Base-by-base conservation (phyloP, 2,113 vertebrate species). In the Melanerpes formicivorus region DNA sequence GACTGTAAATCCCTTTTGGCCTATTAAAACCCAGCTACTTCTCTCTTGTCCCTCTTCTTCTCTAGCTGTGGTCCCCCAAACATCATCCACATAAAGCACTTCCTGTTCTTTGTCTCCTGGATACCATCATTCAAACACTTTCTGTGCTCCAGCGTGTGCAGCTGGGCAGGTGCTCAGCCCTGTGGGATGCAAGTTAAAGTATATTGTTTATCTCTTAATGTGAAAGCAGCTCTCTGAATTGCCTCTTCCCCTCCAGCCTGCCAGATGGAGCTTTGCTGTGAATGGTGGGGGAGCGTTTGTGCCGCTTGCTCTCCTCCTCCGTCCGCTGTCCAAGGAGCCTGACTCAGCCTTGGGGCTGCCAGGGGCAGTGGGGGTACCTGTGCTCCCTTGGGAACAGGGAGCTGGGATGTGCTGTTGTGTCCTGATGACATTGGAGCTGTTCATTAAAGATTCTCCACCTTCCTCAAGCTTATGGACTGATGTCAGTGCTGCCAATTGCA, bases 141-240 rank as follows among this genome's bases (percentile, higher is more conserved):
- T 66, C 32, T 32, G 90, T 65, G 44, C 4, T 4, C 2, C 5
- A 88, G 69, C 2, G 1, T 65, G 63, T 92, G 67, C 50, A 79
- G 78, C 79, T 52, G 37, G 82, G 48, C 92, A 95, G 93, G 88
- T 95, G 93, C 80, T 95, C 0, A 0, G 80, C 90, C 76, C 88
- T 90, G 95, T 80, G 86, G 88, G 93, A 50, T 69, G 66, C 83
- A 52, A 72, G 17, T 80, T 80, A 86, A 95, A 76, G 78, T 84
- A 60, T 88, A 64, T 54, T 44, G 6, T 78, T 88, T 64, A 32
- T 86, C 37, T 86, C 93, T 84, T 74, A 90, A 91, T 75, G 76
- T 90, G 95, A 93, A 95, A 95, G 80, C 62, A 88, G 2, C 85
- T 88, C 88, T 15, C 62, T 64, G 69, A 77, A 54, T 34, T 72